Base-by-base conservation (phyloP, 2,888 invertebrate species). In the Tachina grossa region DNA sequence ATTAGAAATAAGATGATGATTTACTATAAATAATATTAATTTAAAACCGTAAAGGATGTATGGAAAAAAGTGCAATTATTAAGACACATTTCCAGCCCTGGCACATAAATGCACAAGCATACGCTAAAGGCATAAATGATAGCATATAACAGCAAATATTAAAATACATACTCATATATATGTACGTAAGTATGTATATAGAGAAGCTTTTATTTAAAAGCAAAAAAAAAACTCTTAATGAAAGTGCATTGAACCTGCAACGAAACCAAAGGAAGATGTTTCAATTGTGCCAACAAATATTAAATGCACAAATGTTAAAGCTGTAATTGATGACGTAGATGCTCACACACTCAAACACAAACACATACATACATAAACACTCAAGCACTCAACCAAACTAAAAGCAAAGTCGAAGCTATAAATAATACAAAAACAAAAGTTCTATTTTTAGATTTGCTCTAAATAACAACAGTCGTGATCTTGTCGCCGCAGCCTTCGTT, bases 291-390 rank as follows among this genome's bases (percentile, higher is more conserved):
- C 9, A 16, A 19, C 61, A 66, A 51, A 51, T 59, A 10, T 55
- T 16, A 39, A 31, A 19, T 65, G 41, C 51, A 43, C 59, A 43
- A 31, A 31, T 31, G 31, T 31, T 68, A 61, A 80, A 87, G 77
- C 83, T 87, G 77, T 87, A 80, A 83, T 71, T 85, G 83, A 80
- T 87, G 87, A 85, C 76, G 81, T 83, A 77, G 75, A 65, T 77
- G 14, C 31, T 31, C 9, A 9, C 49, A 57, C 55, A 47, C 22
- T 8, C 14, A 66, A 10, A 22, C 61, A 61, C 14, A 22, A 9
- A 53, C 47, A 47, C 45, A 45, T 19, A 14, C 22, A 51, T 43
- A 51, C 43, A 45, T 1, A 31, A 31, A 51, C 41, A 49, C 45
- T 9, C 31, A 59, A 39, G 13, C 8, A 41, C 22, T 13, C 14